Percentiles rank a stretch among this genome's conserved stretches.
phyloP scores from a whole-genome alignment of 2,888 invertebrate species.

The Euplagia quadripunctaria region DNA sequence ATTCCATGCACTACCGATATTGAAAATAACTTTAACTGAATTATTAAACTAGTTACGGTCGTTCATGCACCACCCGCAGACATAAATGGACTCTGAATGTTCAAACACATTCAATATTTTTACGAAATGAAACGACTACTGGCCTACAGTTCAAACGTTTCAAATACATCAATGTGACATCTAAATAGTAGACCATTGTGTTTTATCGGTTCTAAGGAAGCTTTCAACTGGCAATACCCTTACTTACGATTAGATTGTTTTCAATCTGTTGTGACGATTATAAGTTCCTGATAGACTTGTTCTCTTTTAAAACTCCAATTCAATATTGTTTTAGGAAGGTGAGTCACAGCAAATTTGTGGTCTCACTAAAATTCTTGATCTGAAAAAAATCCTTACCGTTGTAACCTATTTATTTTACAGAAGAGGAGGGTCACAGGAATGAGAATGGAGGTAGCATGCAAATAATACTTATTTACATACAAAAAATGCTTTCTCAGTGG shows the following conservation, averaged over 20 bases:
- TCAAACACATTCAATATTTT: not conserved
- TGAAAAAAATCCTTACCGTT: no score
- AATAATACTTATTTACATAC: no score
- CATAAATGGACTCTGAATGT: not conserved
- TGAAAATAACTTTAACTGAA: not conserved
- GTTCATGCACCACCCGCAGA: not conserved
- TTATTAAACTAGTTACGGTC: not conserved
- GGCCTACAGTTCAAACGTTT: conserved; percentile 8
- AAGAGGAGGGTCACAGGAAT: no score
- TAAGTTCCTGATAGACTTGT: not conserved
- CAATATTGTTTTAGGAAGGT: no score
- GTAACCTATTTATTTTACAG: no score
- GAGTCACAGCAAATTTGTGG: no score
- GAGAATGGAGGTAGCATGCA: no score
- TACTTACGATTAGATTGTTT: not conserved
- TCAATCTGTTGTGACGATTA: not conserved
- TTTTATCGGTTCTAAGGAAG: conserved; percentile 30
- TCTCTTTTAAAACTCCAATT: no score
- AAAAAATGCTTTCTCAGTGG: no score
- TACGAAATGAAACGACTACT: not conserved
- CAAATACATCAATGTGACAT: conserved; percentile 27
- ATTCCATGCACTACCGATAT: not conserved
- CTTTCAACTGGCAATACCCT: conserved; percentile 12
- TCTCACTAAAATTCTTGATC: no score
- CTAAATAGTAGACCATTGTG: conserved; percentile 27